Percentiles rank a stretch among this genome's conserved stretches.
phyloP scores from a whole-genome alignment of 2,888 invertebrate genomes.

The Dusona sp. region DNA sequence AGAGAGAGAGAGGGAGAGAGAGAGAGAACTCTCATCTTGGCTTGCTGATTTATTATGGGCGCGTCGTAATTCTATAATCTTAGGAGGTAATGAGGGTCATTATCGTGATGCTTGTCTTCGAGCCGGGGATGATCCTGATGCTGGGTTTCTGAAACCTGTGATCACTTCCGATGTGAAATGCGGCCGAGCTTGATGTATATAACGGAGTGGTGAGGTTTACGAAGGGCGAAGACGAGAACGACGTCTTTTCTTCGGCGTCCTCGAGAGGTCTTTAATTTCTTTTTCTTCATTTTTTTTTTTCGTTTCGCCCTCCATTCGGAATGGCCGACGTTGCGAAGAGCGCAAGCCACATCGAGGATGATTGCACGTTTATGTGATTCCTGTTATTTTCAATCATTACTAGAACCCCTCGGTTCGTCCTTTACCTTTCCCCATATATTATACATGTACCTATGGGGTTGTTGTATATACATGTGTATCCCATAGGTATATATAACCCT shows the following conservation, averaged over 20 bases:
- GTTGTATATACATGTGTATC: background rate
- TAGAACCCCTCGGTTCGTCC: slow-evolving; percentile 71
- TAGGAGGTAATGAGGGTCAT: slow-evolving; percentile 80
- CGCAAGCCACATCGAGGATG: slow-evolving; percentile 70
- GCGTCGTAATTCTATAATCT: slow-evolving; percentile 83
- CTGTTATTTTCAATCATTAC: slow-evolving; percentile 83
- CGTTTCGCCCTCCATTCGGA: slow-evolving; percentile 67
- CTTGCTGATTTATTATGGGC: slow-evolving; percentile 80
- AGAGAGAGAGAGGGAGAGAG: background rate
- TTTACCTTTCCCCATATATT: slow-evolving; percentile 36
- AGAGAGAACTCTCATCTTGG: slow-evolving; percentile 12
- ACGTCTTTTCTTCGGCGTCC: slow-evolving; percentile 8
- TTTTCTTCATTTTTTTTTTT: slow-evolving; percentile 19
- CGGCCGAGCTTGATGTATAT: slow-evolving; percentile 65
- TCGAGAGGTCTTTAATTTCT: slow-evolving; percentile 12
- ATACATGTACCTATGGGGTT: background rate
- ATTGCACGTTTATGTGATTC: slow-evolving; percentile 83
- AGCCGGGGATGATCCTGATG: slow-evolving; percentile 74
- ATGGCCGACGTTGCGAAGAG: slow-evolving; percentile 68
- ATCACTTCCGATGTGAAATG: slow-evolving; percentile 65
- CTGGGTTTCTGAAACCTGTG: slow-evolving; percentile 77
- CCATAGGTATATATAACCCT: slow-evolving; percentile 40
- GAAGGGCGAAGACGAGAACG: slow-evolving; percentile 10
- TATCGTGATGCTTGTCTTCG: slow-evolving; percentile 83
- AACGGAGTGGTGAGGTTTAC: slow-evolving; percentile 39